A percentile compares a stretch with the other conserved stretches of the same genome.
These are phyloP conservation scores for Sebastes diaconus DNA, from an alignment of 2,797 vertebrate species.

Conservation along the genomic window DNA sequence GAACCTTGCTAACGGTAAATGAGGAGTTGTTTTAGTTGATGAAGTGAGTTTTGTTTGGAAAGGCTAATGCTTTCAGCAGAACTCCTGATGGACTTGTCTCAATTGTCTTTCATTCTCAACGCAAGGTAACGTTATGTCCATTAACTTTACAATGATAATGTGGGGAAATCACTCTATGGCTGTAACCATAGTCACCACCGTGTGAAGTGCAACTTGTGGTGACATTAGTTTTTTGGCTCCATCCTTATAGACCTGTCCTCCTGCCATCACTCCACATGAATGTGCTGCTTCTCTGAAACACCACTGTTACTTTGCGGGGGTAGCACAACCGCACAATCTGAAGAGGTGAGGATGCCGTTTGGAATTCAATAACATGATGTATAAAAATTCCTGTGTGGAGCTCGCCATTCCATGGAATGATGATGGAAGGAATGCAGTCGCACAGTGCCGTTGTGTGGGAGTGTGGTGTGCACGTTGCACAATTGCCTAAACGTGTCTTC, in stretches of 20 bases:
- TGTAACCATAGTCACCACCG: background rate
- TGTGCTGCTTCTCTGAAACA: slow-evolving; percentile 15
- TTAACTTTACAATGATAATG: background rate
- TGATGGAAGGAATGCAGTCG: slow-evolving; percentile 45
- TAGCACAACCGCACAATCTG: background rate
- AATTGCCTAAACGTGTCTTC: slow-evolving; percentile 13
- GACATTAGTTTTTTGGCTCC: background rate
- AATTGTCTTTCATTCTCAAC: too few relatives aligned
- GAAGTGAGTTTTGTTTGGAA: too few relatives aligned
- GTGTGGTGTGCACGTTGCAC: background rate
- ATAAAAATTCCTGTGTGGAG: slow-evolving; percentile 18
- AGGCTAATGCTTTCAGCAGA: too few relatives aligned
- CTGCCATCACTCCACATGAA: slow-evolving; percentile 11
- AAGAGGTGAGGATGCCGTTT: slow-evolving; percentile 28
- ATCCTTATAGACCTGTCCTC: background rate
- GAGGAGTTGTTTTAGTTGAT: too few relatives aligned
- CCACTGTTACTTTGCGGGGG: background rate
- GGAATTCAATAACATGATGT: slow-evolving; percentile 35
- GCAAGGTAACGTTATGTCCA: too few relatives aligned
- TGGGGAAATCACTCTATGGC: background rate
- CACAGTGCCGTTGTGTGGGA: slow-evolving; percentile 16
- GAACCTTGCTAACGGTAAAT: too few relatives aligned
- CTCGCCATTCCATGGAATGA: background rate
- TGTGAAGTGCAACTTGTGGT: background rate
- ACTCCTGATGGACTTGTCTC: too few relatives aligned